A percentile compares a stretch with the other conserved stretches of the same genome.
Conservation (phyloP, 2,797 vertebrate genomes). For the Synaphobranchus kaupii region DNA sequence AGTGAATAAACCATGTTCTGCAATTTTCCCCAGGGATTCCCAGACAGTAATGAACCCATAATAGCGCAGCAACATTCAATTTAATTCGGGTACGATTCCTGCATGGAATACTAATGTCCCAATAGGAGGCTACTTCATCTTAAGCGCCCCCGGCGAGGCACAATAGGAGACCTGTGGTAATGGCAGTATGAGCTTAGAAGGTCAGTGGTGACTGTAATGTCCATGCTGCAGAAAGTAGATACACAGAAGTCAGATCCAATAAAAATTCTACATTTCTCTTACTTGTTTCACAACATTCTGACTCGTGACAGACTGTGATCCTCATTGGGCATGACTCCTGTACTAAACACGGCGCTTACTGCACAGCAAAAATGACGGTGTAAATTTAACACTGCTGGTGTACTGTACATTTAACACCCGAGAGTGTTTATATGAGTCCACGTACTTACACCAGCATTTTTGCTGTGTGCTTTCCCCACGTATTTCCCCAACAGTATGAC, state of each 20-base stretch:
- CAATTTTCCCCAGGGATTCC: constrained; percentile 28
- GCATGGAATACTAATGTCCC: constrained; percentile 6
- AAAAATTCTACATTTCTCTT: neutral
- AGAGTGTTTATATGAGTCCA: no score
- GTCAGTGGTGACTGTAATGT: neutral
- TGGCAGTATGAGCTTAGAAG: neutral
- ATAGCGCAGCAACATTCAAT: neutral
- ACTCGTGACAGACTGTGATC: neutral
- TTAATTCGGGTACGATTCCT: neutral
- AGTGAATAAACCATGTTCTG: constrained; percentile 40
- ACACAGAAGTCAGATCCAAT: neutral
- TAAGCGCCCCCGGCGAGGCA: neutral
- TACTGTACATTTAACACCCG: no score
- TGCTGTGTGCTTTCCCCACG: neutral
- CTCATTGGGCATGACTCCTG: neutral
- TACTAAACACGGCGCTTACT: neutral
- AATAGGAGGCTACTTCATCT: neutral
- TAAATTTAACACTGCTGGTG: no score
- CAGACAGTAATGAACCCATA: constrained; percentile 38
- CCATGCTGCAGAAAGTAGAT: neutral
- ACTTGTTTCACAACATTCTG: neutral
- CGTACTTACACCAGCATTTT: no score
- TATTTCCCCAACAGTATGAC: neutral
- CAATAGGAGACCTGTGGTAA: neutral
- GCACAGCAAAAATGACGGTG: no score